Percentiles rank a stretch among this genome's conserved stretches.
Evolutionary conservation across 2,797 vertebrate genomes (phyloP).

Genomic region (Geotrypetes seraphini): DNA sequence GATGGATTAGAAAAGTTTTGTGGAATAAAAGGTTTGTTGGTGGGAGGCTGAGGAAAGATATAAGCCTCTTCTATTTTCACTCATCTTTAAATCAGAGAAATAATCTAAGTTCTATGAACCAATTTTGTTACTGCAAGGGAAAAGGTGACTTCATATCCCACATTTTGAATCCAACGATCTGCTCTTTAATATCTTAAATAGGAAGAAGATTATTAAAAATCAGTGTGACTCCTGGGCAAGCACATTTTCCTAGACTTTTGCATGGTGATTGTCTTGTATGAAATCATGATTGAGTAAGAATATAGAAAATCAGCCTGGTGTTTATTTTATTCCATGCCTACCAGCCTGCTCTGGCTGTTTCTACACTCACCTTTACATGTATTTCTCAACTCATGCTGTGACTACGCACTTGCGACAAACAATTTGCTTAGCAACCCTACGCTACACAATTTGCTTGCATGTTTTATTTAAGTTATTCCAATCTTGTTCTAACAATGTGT

Average conservation of each 20-base stretch:
- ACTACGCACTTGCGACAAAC: conserved; percentile 33
- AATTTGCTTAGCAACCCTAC: conserved; percentile 55
- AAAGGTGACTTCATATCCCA: not conserved
- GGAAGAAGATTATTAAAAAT: conserved; percentile 16
- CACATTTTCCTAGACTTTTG: conserved; percentile 35
- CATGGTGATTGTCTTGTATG: conserved; percentile 44
- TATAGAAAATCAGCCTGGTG: conserved; percentile 47
- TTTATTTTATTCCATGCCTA: conserved; percentile 29
- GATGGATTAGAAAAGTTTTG: conserved; percentile 13
- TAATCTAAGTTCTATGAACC: conserved; percentile 11
- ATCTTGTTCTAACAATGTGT: conserved; percentile 16
- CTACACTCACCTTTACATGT: conserved; percentile 23
- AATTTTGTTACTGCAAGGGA: not conserved
- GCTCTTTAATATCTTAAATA: conserved; percentile 31
- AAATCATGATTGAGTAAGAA: conserved; percentile 54
- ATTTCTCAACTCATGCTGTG: conserved; percentile 46
- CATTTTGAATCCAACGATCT: conserved; percentile 9
- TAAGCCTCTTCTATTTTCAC: too few relatives aligned
- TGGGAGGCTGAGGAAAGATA: too few relatives aligned
- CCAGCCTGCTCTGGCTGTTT: conserved; percentile 22
- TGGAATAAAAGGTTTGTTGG: too few relatives aligned
- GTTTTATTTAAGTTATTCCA: conserved; percentile 48
- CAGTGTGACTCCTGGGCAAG: conserved; percentile 13
- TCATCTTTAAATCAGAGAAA: conserved; percentile 7
- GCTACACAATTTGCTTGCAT: conserved; percentile 41